A percentile compares a stretch with the other conserved stretches of the same genome.
These are phyloP conservation scores for Cnemophilus loriae DNA, from an alignment of 2,113 vertebrate species.

Conservation along the genomic window DNA sequence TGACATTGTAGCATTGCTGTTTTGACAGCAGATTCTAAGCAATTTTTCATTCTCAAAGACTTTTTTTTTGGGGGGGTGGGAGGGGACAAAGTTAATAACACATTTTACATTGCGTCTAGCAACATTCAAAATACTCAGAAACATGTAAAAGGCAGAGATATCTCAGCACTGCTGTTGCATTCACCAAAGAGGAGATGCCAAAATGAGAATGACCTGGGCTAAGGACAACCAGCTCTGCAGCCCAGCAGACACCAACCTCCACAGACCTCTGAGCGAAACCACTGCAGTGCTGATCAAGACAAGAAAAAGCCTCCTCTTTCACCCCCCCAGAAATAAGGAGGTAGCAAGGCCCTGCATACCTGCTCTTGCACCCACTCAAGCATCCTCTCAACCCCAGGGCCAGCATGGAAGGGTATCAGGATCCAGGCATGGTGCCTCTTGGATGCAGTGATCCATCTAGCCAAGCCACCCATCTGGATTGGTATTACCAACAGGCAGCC, in stretches of 20 bases:
- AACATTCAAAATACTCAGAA: background rate
- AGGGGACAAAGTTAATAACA: background rate
- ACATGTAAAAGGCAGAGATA: background rate
- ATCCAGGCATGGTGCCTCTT: background rate
- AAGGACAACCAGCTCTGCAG: background rate
- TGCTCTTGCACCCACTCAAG: background rate
- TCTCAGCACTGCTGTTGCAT: background rate
- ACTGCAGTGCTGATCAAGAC: background rate
- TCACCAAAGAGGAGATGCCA: background rate
- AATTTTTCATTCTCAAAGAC: background rate
- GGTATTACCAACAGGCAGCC: background rate
- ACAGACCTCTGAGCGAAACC: background rate
- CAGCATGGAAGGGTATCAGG: rapidly evolving
- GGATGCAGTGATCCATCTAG: background rate
- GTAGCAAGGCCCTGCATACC: background rate
- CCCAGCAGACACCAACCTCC: background rate
- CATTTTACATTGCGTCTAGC: background rate
- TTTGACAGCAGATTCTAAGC: background rate
- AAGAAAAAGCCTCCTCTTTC: background rate
- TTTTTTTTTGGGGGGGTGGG: background rate
- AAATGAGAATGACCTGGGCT: background rate
- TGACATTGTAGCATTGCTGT: background rate
- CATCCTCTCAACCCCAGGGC: background rate
- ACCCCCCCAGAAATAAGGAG: background rate
- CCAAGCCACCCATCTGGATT: background rate